Conservation (phyloP, 2,888 invertebrate species). For the Amiota mariae region DNA sequence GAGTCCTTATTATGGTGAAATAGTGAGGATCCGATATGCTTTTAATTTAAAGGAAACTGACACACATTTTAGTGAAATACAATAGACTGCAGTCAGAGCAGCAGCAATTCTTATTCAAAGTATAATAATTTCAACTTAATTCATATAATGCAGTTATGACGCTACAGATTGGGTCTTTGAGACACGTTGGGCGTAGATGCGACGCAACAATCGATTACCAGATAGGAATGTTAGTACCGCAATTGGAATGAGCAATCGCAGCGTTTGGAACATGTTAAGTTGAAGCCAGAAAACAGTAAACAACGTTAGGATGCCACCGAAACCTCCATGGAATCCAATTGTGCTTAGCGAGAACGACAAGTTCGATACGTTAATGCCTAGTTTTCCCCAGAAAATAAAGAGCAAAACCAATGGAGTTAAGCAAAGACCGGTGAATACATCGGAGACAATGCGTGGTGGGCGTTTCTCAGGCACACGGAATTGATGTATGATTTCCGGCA, state of each 20-base stretch:
- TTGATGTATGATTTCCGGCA: slow-evolving; percentile 82
- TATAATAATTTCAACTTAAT: slow-evolving; percentile 13
- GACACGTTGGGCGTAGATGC: slow-evolving; percentile 75
- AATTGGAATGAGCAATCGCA: slow-evolving; percentile 89
- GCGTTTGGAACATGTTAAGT: slow-evolving; percentile 96
- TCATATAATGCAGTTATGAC: slow-evolving; percentile 38
- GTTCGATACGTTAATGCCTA: slow-evolving; percentile 90
- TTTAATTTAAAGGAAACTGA: background rate
- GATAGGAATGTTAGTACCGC: slow-evolving; percentile 92
- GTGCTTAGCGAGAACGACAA: slow-evolving; percentile 86
- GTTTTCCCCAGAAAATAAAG: slow-evolving; percentile 87
- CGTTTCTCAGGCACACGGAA: slow-evolving; percentile 95
- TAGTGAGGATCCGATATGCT: no score
- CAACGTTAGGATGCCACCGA: slow-evolving; percentile 91
- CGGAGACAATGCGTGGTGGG: slow-evolving; percentile 90
- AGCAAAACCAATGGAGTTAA: slow-evolving; percentile 88
- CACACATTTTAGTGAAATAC: background rate
- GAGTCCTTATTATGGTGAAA: no score
- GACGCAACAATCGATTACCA: slow-evolving; percentile 91
- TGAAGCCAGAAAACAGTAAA: slow-evolving; percentile 94
- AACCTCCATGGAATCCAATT: slow-evolving; percentile 91
- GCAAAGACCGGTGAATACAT: slow-evolving; percentile 90
- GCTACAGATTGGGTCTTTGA: slow-evolving; percentile 49
- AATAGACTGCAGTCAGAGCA: background rate
- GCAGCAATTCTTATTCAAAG: slow-evolving; percentile 2